Evolutionary conservation across 2,113 vertebrate species (phyloP), one percentile per base, ranked within the genome.

Genomic region (Hirundichthys speculiger): DNA sequence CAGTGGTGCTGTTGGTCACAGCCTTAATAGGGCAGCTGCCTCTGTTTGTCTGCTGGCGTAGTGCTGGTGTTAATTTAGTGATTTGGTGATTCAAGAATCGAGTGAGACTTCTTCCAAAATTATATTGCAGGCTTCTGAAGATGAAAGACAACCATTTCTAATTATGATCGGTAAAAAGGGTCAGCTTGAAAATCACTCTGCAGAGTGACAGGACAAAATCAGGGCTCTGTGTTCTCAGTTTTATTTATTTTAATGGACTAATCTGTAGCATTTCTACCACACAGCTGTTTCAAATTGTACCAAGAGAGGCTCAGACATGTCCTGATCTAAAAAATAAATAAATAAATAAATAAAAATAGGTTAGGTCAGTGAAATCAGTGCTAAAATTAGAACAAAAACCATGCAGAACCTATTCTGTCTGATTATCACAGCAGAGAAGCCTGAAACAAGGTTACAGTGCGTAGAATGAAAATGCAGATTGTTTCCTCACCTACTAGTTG

Each of bases 301-400:
- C 73, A 62, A 69, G 59, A 82, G 27, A 22, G 34, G 62, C 56
- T 75, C 74, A 79, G 69, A 80, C 68, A 69, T 21, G 40, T 59
- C 47, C 20, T 54, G 64, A 64, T 54, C 58, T 66, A n/a, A 38
- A 72, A 69, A 47, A 34, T 66, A n/a, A 38, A 72, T 66, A 47
- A 34, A 34, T 9, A 34, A 34, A 34, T 9, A 34, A 34, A 34
- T 2, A 34, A 61, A 63, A 81, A 53, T 19, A 72, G 72, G 55
- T 53, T 41, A 60, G 50, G 53, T 42, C 51, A 57, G 48, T 30
- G 42, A 61, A 73, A 80, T 71, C 66, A 1, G 21, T 16, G 43
- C 54, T 80, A 54, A 73, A 82, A 80, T 69, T 76, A 60, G 65
- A 66, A 41, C 27, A 54, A 68, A 77, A 69, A 55, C 55, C 55